phyloP scores from a whole-genome alignment of 1,140 invertebrate genomes.

The Plectrocnemia conspersa region DNA sequence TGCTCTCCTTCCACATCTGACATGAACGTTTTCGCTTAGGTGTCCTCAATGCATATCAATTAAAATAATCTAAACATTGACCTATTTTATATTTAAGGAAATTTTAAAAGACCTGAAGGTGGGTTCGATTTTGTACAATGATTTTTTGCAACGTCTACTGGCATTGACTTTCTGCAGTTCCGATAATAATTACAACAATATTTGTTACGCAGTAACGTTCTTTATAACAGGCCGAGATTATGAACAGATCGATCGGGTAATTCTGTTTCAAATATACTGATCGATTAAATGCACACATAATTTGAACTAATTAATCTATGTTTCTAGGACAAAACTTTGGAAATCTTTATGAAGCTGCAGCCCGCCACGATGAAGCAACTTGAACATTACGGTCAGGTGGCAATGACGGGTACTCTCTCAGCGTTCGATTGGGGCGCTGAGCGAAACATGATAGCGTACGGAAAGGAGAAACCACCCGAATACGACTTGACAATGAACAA shows the following conservation, averaged over 20 bases:
- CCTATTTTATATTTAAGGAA: too few relatives aligned
- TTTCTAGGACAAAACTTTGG: conserved; percentile 7
- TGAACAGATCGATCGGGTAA: conserved; percentile 43
- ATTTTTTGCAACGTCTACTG: conserved; percentile 28
- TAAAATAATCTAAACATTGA: too few relatives aligned
- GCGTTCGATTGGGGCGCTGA: conserved; percentile 52
- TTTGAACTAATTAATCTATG: too few relatives aligned
- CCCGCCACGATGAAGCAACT: conserved; percentile 13
- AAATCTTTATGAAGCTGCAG: conserved; percentile 16
- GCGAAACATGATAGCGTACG: conserved; percentile 50
- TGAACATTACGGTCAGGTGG: conserved; percentile 12
- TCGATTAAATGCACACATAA: neutral
- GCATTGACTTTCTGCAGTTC: conserved; percentile 37
- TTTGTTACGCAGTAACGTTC: conserved; percentile 39
- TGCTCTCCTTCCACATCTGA: too few relatives aligned
- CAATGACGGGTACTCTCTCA: conserved; percentile 10
- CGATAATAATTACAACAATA: conserved; percentile 34
- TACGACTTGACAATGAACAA: conserved; percentile 59
- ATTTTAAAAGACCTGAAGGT: neutral
- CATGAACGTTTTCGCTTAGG: too few relatives aligned
- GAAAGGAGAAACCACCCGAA: conserved; percentile 54
- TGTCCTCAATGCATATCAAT: too few relatives aligned
- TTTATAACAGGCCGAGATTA: conserved; percentile 42
- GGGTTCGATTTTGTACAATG: neutral
- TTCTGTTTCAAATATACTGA: too few relatives aligned